Evolutionary conservation across 1,140 invertebrate genomes (phyloP), one percentile per base, ranked within the genome.

Genomic region (Drosophila oshimai): DNA sequence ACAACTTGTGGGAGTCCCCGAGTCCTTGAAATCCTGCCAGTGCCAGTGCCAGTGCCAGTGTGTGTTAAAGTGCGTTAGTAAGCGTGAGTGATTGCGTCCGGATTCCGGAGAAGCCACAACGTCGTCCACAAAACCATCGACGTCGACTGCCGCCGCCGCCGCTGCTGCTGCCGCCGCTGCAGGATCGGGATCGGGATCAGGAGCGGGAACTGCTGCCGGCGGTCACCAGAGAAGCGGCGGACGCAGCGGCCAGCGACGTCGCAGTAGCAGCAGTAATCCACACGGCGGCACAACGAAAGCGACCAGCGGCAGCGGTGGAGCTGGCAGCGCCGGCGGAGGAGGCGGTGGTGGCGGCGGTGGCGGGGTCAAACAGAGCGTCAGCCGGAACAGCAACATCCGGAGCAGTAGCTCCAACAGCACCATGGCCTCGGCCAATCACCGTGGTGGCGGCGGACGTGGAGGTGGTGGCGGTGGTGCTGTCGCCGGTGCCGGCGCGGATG

Each of bases 401-500:
- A 90, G 89, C 79, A 90, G 89, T 70, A 90, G 89, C 89, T 90
- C 89, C 70, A 90, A 89, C 46, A 90, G 89, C 75, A 91, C 90
- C 87, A 91, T 91, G 90, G 90, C 90, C 76, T 91, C 90, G 47
- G 88, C 90, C 7, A 90, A 91, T 80, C 90, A 89, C 68, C 95
- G 96, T 6, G 81, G 78, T 39, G 81, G 96, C 28, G 88, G 80
- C 42, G 81, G 86, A 18, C 71, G 41, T 7, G 47, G 53, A 1
- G 13, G 53, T 0, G 53, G 81, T 12, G 73, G 70, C 17, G 83
- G 78, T 37, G 79, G 70, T 18, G 95, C 70, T 20, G 96, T 75
- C 37, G 95, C 96, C 45, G 81, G 79, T n/a, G 79, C 83, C 45
- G 88, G 83, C 6, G 96, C 50, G 33, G 96, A 86, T 70, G 96